Evolutionary conservation across 2,113 vertebrate genomes (phyloP).

Genomic region (Sapajus apella): DNA sequence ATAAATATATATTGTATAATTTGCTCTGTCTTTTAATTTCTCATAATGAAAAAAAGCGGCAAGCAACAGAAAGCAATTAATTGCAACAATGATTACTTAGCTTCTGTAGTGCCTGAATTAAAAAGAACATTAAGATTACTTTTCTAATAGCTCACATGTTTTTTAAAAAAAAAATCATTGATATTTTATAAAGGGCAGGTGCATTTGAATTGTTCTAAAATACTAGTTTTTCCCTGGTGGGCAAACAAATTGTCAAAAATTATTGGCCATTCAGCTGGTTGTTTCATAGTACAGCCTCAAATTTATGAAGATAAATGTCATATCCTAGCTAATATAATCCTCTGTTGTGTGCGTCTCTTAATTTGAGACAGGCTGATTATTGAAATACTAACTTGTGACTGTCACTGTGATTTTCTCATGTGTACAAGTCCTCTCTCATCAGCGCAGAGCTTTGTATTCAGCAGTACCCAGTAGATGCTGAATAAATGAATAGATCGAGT

Average conservation of each 20-base stretch:
- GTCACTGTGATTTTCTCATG: not conserved
- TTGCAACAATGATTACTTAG: slow-evolving; percentile 52
- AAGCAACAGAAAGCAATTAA: slow-evolving; percentile 72
- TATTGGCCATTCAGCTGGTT: not conserved
- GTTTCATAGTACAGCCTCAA: not conserved
- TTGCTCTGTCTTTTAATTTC: slow-evolving; percentile 62
- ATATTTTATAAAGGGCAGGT: slow-evolving; percentile 55
- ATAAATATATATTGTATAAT: slow-evolving; percentile 65
- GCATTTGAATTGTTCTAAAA: slow-evolving; percentile 43
- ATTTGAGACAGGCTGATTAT: slow-evolving; percentile 21
- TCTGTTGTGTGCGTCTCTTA: slow-evolving; percentile 14
- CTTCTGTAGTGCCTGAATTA: slow-evolving; percentile 42
- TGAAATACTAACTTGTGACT: slow-evolving; percentile 12
- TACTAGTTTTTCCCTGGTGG: not conserved
- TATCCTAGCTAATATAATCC: slow-evolving; percentile 23
- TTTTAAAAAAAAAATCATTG: not conserved
- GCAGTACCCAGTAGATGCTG: not conserved
- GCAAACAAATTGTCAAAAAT: slow-evolving; percentile 22
- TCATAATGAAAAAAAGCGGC: slow-evolving; percentile 59
- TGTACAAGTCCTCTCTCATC: not conserved
- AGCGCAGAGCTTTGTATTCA: not conserved
- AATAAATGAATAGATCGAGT: not conserved
- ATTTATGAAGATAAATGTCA: slow-evolving; percentile 60
- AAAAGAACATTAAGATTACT: slow-evolving; percentile 62
- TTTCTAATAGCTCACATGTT: slow-evolving; percentile 54